These are phyloP conservation scores for Alligator mississippiensis DNA, from an alignment of 2,113 vertebrate genomes.

Conservation along the genomic window DNA sequence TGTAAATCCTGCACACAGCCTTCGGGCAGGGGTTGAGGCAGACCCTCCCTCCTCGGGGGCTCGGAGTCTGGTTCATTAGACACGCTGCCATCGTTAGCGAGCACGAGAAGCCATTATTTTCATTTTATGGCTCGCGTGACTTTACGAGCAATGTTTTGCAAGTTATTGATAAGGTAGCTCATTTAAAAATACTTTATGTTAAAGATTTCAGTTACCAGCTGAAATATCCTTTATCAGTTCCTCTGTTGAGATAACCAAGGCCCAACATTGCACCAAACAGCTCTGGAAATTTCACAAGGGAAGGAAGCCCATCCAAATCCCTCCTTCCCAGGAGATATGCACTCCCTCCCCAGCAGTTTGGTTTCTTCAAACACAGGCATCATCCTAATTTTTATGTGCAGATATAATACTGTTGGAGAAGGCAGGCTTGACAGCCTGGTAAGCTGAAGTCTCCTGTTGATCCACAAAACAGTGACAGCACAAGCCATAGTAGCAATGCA, in stretches of 20 bases:
- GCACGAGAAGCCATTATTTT: background rate
- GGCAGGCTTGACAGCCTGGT: background rate
- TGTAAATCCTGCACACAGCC: background rate
- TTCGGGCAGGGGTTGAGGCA: background rate
- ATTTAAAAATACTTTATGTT: background rate
- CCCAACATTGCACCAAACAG: background rate
- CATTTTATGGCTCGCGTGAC: background rate
- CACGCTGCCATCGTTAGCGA: background rate
- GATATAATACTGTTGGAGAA: background rate
- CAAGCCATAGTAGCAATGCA: background rate
- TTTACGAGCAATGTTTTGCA: background rate
- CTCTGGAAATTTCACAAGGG: background rate
- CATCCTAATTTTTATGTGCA: background rate
- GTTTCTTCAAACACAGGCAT: background rate
- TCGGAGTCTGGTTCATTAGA: background rate
- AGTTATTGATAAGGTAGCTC: background rate
- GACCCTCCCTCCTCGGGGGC: background rate
- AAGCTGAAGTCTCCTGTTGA: background rate
- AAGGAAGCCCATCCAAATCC: background rate
- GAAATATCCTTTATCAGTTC: conserved; percentile 10
- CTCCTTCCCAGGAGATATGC: background rate
- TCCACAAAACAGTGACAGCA: background rate
- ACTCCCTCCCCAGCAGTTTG: background rate
- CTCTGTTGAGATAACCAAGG: background rate
- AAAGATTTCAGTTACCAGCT: background rate